Conservation (phyloP, 2,888 invertebrate species). For the Epinotia brunnichana region DNA sequence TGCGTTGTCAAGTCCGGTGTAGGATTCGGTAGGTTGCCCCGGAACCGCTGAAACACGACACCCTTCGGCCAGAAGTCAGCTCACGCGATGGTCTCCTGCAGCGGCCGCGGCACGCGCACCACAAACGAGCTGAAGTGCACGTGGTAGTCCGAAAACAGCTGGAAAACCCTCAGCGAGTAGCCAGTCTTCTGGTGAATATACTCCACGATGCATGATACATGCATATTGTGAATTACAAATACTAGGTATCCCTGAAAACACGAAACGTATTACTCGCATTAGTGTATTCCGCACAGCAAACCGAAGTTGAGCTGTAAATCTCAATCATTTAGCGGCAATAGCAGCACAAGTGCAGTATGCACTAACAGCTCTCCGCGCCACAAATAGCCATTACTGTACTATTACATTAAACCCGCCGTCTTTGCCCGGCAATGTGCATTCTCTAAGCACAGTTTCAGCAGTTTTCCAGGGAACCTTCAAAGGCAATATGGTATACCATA, state of each 20-base stretch:
- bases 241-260: background rate
- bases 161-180: no score
- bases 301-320: slow-evolving; percentile 23
- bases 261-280: background rate
- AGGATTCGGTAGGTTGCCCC: no score
- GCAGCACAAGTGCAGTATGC: slow-evolving; percentile 28
- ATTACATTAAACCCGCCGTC: slow-evolving; percentile 28
- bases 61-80: no score
- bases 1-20: no score
- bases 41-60: no score
- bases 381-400: slow-evolving; percentile 38
- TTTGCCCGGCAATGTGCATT: slow-evolving; percentile 24
- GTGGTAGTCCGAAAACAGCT: no score
- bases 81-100: no score
- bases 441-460: background rate
- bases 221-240: slow-evolving; percentile 1
- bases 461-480: background rate
- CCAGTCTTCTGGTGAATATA: no score
- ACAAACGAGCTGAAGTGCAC: no score
- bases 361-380: slow-evolving; percentile 25
- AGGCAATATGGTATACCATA: background rate
- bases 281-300: background rate
- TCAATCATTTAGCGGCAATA: slow-evolving; percentile 31
- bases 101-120: no score
- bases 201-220: no score